These are phyloP conservation scores for Phainopepla nitens DNA, from an alignment of 2,113 vertebrate species.

Conservation along the genomic window DNA sequence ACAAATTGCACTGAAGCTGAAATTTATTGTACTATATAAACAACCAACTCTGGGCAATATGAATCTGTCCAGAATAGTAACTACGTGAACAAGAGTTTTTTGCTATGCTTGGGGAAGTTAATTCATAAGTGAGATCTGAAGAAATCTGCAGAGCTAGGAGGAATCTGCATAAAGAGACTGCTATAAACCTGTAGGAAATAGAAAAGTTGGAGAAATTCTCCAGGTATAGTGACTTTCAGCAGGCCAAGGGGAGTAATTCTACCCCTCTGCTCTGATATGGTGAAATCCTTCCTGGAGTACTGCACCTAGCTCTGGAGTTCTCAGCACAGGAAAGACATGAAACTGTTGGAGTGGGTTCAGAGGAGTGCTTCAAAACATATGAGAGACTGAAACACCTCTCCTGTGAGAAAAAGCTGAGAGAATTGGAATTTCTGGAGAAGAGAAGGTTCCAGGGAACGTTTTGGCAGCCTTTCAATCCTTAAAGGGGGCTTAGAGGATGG, in stretches of 20 bases:
- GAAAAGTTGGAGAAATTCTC: neutral
- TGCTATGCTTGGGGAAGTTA: neutral
- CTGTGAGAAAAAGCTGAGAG: neutral
- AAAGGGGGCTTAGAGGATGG: neutral
- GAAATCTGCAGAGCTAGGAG: neutral
- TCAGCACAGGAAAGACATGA: neutral
- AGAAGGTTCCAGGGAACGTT: neutral
- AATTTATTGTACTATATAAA: neutral
- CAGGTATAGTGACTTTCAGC: neutral
- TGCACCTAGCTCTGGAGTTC: neutral
- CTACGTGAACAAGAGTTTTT: neutral
- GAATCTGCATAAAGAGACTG: neutral
- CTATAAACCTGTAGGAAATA: neutral
- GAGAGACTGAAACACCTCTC: neutral
- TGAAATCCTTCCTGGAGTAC: neutral
- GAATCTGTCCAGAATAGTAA: neutral
- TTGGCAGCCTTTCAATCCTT: neutral
- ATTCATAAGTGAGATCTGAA: neutral
- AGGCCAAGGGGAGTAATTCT: neutral
- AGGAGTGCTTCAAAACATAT: neutral
- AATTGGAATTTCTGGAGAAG: neutral
- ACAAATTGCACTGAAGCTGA: neutral
- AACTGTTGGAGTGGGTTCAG: neutral
- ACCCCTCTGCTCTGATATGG: rapidly evolving
- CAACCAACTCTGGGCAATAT: neutral